phyloP scores from a whole-genome alignment of 2,797 vertebrate species.

The Kryptolebias ocellatus region DNA sequence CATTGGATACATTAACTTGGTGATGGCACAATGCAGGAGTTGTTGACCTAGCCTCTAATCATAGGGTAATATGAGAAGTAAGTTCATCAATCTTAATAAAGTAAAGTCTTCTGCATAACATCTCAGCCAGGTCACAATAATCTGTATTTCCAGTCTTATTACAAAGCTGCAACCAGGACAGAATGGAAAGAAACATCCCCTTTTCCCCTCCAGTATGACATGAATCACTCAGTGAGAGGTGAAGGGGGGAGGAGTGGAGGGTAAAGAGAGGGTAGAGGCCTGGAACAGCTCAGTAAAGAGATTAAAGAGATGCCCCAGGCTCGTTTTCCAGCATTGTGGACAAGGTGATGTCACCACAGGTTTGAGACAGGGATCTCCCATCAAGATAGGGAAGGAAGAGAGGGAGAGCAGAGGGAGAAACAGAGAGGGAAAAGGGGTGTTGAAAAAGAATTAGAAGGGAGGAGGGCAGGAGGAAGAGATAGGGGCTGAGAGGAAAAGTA shows the following conservation, averaged over 20 bases:
- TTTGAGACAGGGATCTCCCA: constrained; percentile 60
- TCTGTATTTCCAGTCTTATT: constrained; percentile 31
- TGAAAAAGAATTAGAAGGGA: constrained; percentile 11
- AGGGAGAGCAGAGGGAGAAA: background rate
- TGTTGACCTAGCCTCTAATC: constrained; percentile 51
- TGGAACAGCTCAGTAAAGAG: constrained; percentile 17
- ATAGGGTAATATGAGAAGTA: constrained; percentile 60
- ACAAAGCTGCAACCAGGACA: constrained; percentile 22
- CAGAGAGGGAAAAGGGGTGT: background rate
- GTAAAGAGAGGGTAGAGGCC: constrained; percentile 25
- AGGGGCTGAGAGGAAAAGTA: constrained; percentile 31
- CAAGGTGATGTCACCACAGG: constrained; percentile 71
- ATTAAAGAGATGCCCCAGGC: constrained; percentile 54
- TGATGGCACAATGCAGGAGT: constrained; percentile 61
- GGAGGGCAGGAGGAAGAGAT: constrained; percentile 1
- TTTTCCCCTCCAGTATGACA: constrained; percentile 26
- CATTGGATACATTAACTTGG: constrained; percentile 56
- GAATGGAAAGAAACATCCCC: constrained; percentile 21
- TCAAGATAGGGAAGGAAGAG: constrained; percentile 1
- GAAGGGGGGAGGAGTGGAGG: constrained; percentile 14
- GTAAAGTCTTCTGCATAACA: constrained; percentile 48
- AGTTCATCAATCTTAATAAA: constrained; percentile 66
- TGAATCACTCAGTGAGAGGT: constrained; percentile 53
- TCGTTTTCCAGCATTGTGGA: constrained; percentile 47
- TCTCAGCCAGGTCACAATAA: constrained; percentile 15